Percentiles rank a stretch among this genome's conserved stretches.
phyloP scores from a whole-genome alignment of 2,888 invertebrate species.

The Cynaeus angustus region DNA sequence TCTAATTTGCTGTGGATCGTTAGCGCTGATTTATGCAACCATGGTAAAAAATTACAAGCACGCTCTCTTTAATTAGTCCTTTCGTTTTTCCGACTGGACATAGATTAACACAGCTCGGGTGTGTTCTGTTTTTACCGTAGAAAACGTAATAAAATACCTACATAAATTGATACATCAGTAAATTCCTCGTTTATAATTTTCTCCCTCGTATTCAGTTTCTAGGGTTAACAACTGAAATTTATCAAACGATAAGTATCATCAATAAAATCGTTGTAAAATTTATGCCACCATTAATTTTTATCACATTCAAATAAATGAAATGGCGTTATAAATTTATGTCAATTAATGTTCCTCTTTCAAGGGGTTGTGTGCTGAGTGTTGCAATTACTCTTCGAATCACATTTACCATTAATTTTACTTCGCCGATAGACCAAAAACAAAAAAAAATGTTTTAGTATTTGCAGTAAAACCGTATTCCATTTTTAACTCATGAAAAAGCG shows the following conservation, averaged over 20 bases:
- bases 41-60: neutral
- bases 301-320: constrained; percentile 24
- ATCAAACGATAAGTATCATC: constrained; percentile 26
- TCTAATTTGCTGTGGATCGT: constrained; percentile 32
- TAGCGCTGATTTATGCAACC: constrained; percentile 18
- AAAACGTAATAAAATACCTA: neutral
- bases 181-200: no score
- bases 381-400: neutral
- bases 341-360: constrained; percentile 8
- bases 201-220: neutral
- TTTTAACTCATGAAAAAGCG: no score
- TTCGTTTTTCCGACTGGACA: constrained; percentile 6
- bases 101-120: neutral
- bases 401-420: no score
- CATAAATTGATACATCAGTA: no score
- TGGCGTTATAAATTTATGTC: constrained; percentile 16
- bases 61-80: constrained; percentile 12
- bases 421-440: neutral
- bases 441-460: no score
- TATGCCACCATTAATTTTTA: constrained; percentile 40
- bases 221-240: constrained; percentile 2
- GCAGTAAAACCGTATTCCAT: no score
- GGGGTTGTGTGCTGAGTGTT: no score
- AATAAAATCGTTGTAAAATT: constrained; percentile 42
- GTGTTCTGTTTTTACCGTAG: neutral